Base-by-base conservation (phyloP, 2,888 invertebrate species). In the Diplazon laetatorius region DNA sequence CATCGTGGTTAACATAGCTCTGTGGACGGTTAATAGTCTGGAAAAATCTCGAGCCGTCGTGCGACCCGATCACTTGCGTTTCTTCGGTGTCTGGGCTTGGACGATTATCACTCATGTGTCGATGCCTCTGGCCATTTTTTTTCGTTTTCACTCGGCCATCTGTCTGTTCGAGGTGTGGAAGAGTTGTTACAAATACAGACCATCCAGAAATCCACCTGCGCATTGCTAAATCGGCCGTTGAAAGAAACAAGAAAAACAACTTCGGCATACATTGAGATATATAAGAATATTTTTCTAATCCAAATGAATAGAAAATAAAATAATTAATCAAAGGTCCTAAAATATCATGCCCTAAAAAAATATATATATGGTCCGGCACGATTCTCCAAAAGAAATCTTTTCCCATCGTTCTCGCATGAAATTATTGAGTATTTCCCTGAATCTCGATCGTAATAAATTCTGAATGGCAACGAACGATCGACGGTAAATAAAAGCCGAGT, bases 161-260 rank as follows among this genome's bases (percentile, higher is more conserved):
- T 97, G 97, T 90, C 93, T 98, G 18, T 97, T 97, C 86, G 97
- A 97, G 91, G 96, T 98, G 72, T 98, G 97, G 97, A 97, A 97
- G 89, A 94, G 95, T 80, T 95, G 96, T 62, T 98, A 97, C 91
- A 97, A 97, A 88, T 94, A 94, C 82, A 94, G 94, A 83, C 91
- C 91, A 50, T 66, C 76, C 9, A 79, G 82, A 14, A 25, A 74
- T 0, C 59, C 76, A 44, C 42, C 70, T 20, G 81, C 76, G 9
- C 72, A 76, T 1, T 66, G 69, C 50, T 72, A 35, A 76, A 30
- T 14, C 1, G 16, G 6, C 10, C 10, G 30, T 57, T n/a, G n/a
- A n/a, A n/a, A 42, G 18, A 18, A 59, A 14, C 14, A 30, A 1
- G 1, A 14, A 25, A 35, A 16, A 55, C 8, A 35, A 30, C n/a